Conservation (phyloP, 2,888 invertebrate species). For the Terebella lapidaria region DNA sequence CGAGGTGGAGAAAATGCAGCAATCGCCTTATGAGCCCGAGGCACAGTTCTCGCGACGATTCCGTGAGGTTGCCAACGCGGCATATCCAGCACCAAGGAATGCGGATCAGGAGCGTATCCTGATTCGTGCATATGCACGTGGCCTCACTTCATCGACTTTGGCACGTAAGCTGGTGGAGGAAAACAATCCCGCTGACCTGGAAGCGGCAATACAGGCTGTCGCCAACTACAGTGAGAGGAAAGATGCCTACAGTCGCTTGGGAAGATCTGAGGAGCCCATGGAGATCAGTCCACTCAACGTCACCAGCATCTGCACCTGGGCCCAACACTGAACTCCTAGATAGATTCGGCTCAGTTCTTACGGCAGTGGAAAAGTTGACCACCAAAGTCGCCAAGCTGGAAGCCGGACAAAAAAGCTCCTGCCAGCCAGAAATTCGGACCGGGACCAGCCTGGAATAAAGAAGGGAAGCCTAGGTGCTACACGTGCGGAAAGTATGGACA, state of each 20-base stretch:
- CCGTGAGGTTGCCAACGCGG: slow-evolving; percentile 1
- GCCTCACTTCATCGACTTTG: neutral
- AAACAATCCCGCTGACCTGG: neutral
- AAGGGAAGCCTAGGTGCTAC: neutral
- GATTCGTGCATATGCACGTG: neutral
- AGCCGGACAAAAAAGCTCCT: neutral
- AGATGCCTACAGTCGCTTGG: neutral
- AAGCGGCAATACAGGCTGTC: neutral
- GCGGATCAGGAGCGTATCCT: neutral
- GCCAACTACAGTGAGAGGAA: neutral
- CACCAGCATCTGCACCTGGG: too few relatives aligned
- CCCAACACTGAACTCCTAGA: too few relatives aligned
- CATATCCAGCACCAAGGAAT: neutral
- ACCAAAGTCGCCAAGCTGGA: neutral
- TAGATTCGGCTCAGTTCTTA: too few relatives aligned
- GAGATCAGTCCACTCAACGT: too few relatives aligned
- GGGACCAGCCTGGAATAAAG: neutral
- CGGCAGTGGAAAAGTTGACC: neutral
- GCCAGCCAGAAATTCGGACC: neutral
- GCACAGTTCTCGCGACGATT: neutral
- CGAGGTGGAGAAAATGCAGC: neutral
- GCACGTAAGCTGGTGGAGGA: neutral
- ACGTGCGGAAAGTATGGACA: neutral
- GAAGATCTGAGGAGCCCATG: neutral
- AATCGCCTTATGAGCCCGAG: neutral